Evolutionary conservation across 2,113 vertebrate species (phyloP), one percentile per base, ranked within the genome.

Genomic region (Scolopax mira): DNA sequence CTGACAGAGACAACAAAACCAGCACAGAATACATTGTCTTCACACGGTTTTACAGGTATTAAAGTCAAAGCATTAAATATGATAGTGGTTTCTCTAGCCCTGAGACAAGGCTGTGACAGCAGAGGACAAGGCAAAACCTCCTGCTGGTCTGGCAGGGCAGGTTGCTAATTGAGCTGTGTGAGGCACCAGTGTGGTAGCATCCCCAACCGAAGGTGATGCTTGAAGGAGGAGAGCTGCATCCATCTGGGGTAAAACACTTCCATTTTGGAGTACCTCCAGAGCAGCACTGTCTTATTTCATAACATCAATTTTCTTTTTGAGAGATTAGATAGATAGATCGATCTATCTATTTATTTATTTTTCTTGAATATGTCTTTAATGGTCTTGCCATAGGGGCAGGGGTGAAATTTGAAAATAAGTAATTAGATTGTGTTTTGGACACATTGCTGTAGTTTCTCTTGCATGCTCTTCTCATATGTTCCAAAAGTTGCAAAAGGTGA

Each of bases 401-500:
- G 62, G 75, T 90, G 57, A 69, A 89, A 69, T 90, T 91, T 60
- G 70, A 79, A 93, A 91, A 74, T n/a, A 82, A 90, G 35, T 89
- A 54, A 54, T 79, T 79, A 48, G 22, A 6, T 62, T 71, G 51
- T 94, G 64, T 69, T 95, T 83, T 70, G 89, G 66, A 61, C 16
- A 11, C 49, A 19, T 7, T 78, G 21, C 82, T 90, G 22, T 86
- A 61, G 90, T 85, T 87, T 72, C 75, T 79, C 52, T 85, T 42
- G 49, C 12, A 2, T 58, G n/a, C 33, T 89, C 80, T 93, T 75
- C 77, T 96, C 88, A 86, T 15, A 12, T 86, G 91, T 97, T 94
- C 92, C 65, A 70, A 37, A 97, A 96, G 83, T 97, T 97, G 77
- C 71, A 72, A 91, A 85, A 92, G 54, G 87, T 97, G 88, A 97